Evolutionary conservation across 1,140 invertebrate species (phyloP), one percentile per base, ranked within the genome.

Genomic region (Nasonia vitripennis): DNA sequence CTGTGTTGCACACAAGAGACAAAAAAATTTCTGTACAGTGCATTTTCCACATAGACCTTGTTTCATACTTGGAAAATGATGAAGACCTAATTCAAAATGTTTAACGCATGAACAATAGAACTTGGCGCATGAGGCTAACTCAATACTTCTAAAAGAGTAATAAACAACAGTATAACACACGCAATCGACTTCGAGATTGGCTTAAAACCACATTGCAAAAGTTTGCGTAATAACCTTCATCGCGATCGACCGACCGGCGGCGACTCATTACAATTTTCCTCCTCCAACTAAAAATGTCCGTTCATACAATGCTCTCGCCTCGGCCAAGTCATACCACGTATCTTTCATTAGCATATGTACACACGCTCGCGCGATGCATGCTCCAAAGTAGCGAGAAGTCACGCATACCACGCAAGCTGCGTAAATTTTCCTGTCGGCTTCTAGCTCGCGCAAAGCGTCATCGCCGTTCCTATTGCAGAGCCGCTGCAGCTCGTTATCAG

Each of bases 311-410:
- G 17, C 55, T 20, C 6, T 62, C 14, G 14, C 14, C 55, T 62
- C 55, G 17, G 20, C 55, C 4, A 20, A n/a, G 17, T 17, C 55
- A 17, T 62, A n/a, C 70, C 23, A 0, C 45, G 34, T 14, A 12
- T 11, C 34, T 55, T 51, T 83, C 45, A 75, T 83, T 83, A 37
- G 14, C 81, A 83, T 83, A 75, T 17, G 48, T 45, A 55, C 75
- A 78, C 34, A 51, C 45, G 45, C 81, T 75, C 27, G 12, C 10
- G 71, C 51, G 37, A 41, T 27, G 17, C 37, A 81, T 23, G 79
- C 37, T 5, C 9, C 6, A 4, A 2, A 17, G 23, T n/a, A 48
- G 34, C 31, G 17, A 78, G 62, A 34, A 84, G 82, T 84, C 82
- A 84, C 74, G 82, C 82, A 78, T 55, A 37, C 77, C 12, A 41